Conservation (phyloP, 2,797 vertebrate species). For the Chrysocyon brachyurus region DNA sequence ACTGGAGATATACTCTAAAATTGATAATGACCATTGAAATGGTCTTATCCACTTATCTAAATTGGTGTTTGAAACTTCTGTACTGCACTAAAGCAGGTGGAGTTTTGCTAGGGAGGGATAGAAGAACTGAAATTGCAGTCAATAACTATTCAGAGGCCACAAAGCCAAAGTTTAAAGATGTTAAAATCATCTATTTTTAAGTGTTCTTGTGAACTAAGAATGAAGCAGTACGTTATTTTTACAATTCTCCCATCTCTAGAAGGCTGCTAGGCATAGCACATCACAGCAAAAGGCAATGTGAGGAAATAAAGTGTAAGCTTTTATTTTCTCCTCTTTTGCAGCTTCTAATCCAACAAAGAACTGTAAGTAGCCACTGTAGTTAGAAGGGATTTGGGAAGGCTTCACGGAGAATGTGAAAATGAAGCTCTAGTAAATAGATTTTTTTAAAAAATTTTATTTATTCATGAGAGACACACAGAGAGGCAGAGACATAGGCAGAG, state of each 20-base stretch:
- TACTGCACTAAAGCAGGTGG: not conserved
- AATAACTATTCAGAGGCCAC: not conserved
- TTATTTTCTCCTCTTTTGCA: not conserved
- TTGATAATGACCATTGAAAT: not conserved
- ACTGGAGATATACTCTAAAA: not conserved
- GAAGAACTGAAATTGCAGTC: constrained; percentile 9
- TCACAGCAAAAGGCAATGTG: not conserved
- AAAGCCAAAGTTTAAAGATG: not conserved
- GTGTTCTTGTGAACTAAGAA: not conserved
- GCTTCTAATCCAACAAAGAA: not conserved
- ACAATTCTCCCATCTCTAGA: not conserved
- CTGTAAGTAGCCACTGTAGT: not conserved
- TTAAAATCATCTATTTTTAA: not conserved
- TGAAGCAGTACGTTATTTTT: constrained; percentile 11
- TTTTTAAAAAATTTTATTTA: not conserved
- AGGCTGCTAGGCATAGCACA: not conserved
- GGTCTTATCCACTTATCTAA: not conserved
- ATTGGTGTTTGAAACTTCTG: not conserved
- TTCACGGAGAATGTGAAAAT: not conserved
- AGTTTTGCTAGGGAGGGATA: not conserved
- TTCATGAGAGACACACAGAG: not conserved
- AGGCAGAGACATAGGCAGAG: not conserved
- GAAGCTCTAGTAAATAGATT: not conserved
- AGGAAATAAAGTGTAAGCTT: not conserved
- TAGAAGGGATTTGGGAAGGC: not conserved